A percentile compares a stretch with the other conserved stretches of the same genome.
Conservation (phyloP, 35 echinoderm and acorn worm genomes). For the Lytechinus variegatus region DNA sequence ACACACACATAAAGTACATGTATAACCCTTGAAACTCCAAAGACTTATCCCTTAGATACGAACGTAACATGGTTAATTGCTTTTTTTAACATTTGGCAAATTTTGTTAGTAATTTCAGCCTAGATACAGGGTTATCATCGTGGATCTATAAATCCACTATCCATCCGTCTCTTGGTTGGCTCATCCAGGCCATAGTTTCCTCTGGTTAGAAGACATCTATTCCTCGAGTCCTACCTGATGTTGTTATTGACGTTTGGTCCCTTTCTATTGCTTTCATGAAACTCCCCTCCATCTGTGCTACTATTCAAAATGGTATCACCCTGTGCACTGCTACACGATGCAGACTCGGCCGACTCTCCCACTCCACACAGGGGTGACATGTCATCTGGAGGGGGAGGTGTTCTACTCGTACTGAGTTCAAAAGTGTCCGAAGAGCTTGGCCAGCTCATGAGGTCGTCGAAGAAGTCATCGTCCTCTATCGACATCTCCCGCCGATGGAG, state of each 20-base stretch:
- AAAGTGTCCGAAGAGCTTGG: background rate
- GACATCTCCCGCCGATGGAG: slow-evolving; percentile 36
- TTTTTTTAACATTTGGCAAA: background rate
- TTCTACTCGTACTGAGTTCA: background rate
- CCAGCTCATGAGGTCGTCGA: slow-evolving; percentile 45
- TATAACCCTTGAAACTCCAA: background rate
- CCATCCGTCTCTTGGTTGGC: background rate
- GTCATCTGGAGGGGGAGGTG: background rate
- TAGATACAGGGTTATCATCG: background rate
- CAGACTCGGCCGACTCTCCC: slow-evolving; percentile 12
- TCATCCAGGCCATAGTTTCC: background rate
- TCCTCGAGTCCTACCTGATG: background rate
- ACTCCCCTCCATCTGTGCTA: background rate
- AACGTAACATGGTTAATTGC: background rate
- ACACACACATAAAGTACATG: background rate
- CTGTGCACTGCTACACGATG: background rate
- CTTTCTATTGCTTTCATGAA: background rate
- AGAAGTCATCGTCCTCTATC: slow-evolving; percentile 28
- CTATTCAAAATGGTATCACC: background rate
- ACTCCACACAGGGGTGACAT: background rate
- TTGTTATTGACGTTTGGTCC: background rate
- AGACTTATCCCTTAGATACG: background rate
- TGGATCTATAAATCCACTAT: background rate
- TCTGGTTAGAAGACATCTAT: background rate
- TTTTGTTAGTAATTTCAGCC: background rate